Base-by-base conservation (phyloP, 1,140 invertebrate species). In the Nasonia vitripennis region DNA sequence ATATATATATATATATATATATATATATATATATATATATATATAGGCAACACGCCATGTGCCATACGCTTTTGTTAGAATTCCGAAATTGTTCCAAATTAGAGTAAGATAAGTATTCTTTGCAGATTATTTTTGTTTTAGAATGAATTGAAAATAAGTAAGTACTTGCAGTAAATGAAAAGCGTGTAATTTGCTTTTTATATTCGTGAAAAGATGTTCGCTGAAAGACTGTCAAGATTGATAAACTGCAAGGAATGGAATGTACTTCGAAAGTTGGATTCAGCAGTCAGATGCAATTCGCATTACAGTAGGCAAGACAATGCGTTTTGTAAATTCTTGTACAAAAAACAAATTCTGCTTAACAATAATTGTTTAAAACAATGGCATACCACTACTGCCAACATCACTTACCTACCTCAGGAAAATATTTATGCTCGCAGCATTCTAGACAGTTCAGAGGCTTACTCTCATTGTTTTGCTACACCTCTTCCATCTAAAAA, bases 361-460 rank as follows among this genome's bases (percentile, higher is more conserved):
- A 2, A 23, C 62, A 51, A 27, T 62, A 71, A 10, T 55, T 17
- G 14, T 14, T 31, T 78, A 31, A 78, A 78, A 5, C 77, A 78
- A 27, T 41, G 11, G 48, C 45, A 78, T 2, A 55, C 17, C 23
- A 12, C 5, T 74, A 74, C 34, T 34, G 71, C 34, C n/a, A 37
- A 34, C 0, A 1, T 41, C 6, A 20, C 14, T 7, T 14, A 41
- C 14, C 0, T 78, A 11, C 37, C 75, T 12, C 2, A n/a, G 20
- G 87, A 88, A 55, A 87, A 75, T 37, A 31, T 48, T 0, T 77
- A 86, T 14, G 86, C 83, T 17, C 86, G n/a, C 17, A 71, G 20
- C 31, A 9, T 88, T 12, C 62, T 89, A 10, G 5, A 71, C 27
- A 86, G 45, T 20, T 87, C 78, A 4, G 9, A 31, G 1, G 20